Base-by-base conservation (phyloP, 2,888 invertebrate species). In the Proisotoma minuta region DNA sequence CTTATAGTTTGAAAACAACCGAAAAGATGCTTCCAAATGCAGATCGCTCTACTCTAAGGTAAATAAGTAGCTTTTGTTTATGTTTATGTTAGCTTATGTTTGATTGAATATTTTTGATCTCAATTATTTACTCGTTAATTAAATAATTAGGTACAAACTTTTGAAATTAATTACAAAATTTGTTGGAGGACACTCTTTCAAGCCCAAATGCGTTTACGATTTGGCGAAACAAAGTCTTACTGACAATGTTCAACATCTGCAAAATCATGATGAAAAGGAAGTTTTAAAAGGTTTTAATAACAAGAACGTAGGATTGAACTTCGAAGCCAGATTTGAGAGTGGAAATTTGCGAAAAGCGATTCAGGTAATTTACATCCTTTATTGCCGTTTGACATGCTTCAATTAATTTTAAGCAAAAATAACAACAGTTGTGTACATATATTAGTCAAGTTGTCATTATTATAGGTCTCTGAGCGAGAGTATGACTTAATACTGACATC, bases 281-380 rank as follows among this genome's bases (percentile, higher is more conserved):
- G 61, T 78, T 74, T n/a, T n/a, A n/a, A n/a, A n/a, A n/a, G 82
- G 74, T 68, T 76, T 43, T 77, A 80, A 77, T 71, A 78, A 69
- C 78, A 78, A 74, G 29, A 76, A 77, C 75, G 71, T 79, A 0
- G 79, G 68, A 73, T 57, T 91, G 48, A 79, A 81, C 57, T 92
- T 92, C 77, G 91, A 91, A 76, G 88, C 91, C 3, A 83, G 90
- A 75, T 92, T 92, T 79, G 92, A 92, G 77, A 86, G 87, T 72
- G 92, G 91, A 23, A 92, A 92, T 79, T 80, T 92, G 27, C 81
- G 91, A 62, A 87, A 87, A 82, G 91, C 82, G 22, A 85, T 89
- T 76, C 88, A 88, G 84, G 89, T 87, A 76, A 68, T 34, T 34
- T 34, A 10, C 15, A n/a, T n/a, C n/a, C n/a, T n/a, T n/a, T n/a